Base-by-base conservation (phyloP, 2,113 vertebrate genomes). In the Nicator chloris region DNA sequence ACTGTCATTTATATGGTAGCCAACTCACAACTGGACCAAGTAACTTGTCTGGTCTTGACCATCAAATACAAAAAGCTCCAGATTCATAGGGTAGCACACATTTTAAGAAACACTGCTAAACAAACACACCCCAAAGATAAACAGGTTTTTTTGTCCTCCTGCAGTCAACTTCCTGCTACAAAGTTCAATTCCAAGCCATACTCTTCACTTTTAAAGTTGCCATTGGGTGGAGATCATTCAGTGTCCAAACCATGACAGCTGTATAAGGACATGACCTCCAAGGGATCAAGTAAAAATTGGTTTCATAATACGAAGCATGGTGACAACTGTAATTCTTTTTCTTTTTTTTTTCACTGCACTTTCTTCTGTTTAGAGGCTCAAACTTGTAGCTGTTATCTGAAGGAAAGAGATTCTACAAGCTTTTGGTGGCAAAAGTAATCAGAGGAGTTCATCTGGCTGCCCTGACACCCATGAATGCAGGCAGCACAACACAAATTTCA, bases 31-130 rank as follows among this genome's bases (percentile, higher is more conserved):
- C 31, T 78, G 72, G 79, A 83, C 85, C 24, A 86, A 83, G 45
- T n/a, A 90, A 96, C 93, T 57, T 92, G 91, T 44, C 92, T 73
- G 24, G 15, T 88, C 93, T 86, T 81, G 85, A 95, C 71, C 44
- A 81, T 13, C 51, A 81, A 86, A 77, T 37, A 78, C 33, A n/a
- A 51, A 90, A 86, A 86, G 20, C 15, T 88, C 35, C 60, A 70
- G 37, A 63, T 47, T 57, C 31, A 47, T 0, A 14, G 21, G 54
- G 24, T 8, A 50, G 44, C 17, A 6, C 8, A 35, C 22, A 13
- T 8, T 76, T 19, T 85, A 27, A 84, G 49, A 86, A 92, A 56
- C 30, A 44, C 37, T 91, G 37, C 53, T 83, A 57, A 94, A 88
- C 60, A 88, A 88, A 81, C 93, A 93, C 90, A 86, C 90, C 76